Conservation (phyloP, 2,113 vertebrate species). For the Lichenostomus cassidix region DNA sequence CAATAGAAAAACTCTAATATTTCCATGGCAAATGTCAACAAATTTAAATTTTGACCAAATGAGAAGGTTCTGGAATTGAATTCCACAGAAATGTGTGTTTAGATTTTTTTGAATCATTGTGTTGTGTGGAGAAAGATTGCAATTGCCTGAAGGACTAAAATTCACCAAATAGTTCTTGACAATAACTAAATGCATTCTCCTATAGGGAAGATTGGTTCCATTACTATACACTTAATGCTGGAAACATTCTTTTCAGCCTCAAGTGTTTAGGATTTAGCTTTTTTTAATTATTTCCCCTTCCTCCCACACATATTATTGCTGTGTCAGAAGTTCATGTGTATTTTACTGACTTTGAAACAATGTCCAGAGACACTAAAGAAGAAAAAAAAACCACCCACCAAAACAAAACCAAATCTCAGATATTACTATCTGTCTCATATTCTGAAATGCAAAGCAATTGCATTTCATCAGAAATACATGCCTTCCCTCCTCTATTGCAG, state of each 20-base stretch:
- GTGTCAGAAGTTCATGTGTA: neutral
- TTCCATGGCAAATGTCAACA: neutral
- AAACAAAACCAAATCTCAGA: neutral
- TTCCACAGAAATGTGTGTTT: neutral
- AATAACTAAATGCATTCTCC: neutral
- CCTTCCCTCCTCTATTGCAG: neutral
- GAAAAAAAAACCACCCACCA: neutral
- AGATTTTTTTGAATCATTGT: neutral
- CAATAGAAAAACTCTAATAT: neutral
- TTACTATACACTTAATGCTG: neutral
- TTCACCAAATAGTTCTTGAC: neutral
- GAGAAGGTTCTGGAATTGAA: neutral
- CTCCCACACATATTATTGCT: neutral
- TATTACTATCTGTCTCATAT: neutral
- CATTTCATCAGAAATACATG: constrained; percentile 2
- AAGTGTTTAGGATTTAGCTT: neutral
- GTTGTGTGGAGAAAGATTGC: neutral
- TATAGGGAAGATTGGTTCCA: neutral
- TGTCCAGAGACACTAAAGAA: neutral
- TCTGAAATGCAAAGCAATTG: neutral
- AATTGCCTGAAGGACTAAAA: neutral
- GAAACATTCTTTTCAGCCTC: neutral
- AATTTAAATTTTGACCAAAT: neutral
- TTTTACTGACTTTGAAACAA: constrained; percentile 32
- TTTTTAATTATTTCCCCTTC: neutral